Evolutionary conservation across 2,888 invertebrate genomes (phyloP).

Genomic region (Drosophila subquinaria): DNA sequence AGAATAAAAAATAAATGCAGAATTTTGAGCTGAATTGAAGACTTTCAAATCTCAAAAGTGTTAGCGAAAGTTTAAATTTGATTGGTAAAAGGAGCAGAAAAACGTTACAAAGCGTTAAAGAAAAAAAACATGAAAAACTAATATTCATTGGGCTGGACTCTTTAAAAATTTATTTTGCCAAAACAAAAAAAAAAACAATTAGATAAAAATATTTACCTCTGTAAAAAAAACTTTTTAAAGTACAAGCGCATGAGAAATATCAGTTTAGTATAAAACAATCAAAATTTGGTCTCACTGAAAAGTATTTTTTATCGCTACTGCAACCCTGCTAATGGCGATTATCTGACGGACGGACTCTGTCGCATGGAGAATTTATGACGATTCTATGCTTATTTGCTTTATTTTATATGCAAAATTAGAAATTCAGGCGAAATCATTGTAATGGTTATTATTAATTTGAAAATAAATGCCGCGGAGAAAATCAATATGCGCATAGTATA

Average conservation of each 20-base stretch:
- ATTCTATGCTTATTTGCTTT: slow-evolving; percentile 48
- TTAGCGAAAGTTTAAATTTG: too few species aligned
- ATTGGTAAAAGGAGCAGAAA: too few species aligned
- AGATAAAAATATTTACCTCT: too few species aligned
- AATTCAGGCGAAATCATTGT: slow-evolving; percentile 30
- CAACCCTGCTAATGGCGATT: slow-evolving; percentile 45
- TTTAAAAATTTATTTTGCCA: too few species aligned
- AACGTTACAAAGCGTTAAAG: too few species aligned
- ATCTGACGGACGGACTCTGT: slow-evolving; percentile 44
- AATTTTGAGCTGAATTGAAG: too few species aligned
- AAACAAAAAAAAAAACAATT: too few species aligned
- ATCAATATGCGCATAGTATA: slow-evolving; percentile 23
- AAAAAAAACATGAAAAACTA: too few species aligned
- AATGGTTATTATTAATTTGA: slow-evolving; percentile 16
- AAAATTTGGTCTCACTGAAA: slow-evolving; percentile 6
- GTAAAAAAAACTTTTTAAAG: too few species aligned
- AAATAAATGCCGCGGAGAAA: slow-evolving; percentile 36
- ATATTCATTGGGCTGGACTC: too few species aligned
- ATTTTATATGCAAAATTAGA: slow-evolving; percentile 58
- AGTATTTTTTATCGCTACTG: slow-evolving; percentile 9
- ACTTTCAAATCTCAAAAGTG: too few species aligned
- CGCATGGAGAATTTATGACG: slow-evolving; percentile 62
- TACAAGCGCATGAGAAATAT: too few species aligned
- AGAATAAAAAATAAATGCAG: neutral
- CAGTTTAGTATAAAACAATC: neutral